These are phyloP conservation scores for Galeopterus variegatus DNA, from an alignment of 2,113 vertebrate genomes.

Conservation along the genomic window DNA sequence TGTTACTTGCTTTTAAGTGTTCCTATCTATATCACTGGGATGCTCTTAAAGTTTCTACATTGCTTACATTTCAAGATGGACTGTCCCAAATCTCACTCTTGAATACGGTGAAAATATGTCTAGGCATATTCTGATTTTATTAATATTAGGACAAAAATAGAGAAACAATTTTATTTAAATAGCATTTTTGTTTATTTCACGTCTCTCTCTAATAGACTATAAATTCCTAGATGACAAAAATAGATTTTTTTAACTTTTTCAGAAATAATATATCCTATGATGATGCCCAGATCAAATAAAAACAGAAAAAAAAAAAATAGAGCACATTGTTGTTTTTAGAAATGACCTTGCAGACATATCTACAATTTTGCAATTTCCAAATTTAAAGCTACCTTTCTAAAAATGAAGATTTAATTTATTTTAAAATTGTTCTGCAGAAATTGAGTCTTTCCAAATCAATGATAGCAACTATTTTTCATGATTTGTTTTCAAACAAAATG, in stretches of 20 bases:
- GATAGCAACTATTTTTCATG: background rate
- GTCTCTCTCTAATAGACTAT: background rate
- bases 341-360: background rate
- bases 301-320: background rate
- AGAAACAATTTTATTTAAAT: constrained; percentile 26
- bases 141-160: background rate
- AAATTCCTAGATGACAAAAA: background rate
- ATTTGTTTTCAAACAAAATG: constrained; percentile 15
- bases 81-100: background rate
- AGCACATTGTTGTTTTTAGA: background rate
- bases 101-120: background rate
- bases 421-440: background rate
- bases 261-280: background rate
- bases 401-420: background rate
- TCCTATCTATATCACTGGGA: background rate
- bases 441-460: background rate
- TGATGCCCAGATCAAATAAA: background rate
- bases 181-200: background rate
- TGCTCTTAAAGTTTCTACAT: background rate
- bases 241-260: background rate
- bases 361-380: background rate
- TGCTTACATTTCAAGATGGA: background rate
- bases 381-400: background rate
- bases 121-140: background rate
- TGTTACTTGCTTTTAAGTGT: constrained; percentile 11